phyloP scores from a whole-genome alignment of 2,113 vertebrate genomes.

The Pelmatolapia mariae region DNA sequence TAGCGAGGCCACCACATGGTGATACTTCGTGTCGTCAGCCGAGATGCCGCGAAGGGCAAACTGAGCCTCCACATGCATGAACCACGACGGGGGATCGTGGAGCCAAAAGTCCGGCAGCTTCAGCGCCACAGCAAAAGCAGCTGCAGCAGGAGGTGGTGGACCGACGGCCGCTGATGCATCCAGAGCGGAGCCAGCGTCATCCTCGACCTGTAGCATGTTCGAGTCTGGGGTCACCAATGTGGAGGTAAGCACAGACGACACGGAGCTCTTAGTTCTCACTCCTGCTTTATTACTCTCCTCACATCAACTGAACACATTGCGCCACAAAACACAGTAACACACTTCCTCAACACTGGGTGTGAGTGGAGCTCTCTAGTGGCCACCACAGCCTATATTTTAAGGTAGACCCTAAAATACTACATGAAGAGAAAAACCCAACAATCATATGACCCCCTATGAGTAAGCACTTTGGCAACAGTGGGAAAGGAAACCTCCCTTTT shows the following conservation, averaged over 20 bases:
- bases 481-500: neutral
- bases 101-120: neutral
- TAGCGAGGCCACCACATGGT: fast-evolving
- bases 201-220: neutral
- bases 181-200: fast-evolving
- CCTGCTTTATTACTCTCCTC: neutral
- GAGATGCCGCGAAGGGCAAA: neutral
- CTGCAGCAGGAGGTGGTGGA: neutral
- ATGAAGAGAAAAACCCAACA: neutral
- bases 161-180: neutral
- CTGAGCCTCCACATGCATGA: too few species aligned
- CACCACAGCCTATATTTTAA: neutral
- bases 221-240: neutral
- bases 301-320: neutral
- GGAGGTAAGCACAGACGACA: neutral
- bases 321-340: neutral
- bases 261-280: neutral
- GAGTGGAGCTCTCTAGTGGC: neutral
- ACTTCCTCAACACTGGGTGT: neutral
- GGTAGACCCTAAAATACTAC: neutral
- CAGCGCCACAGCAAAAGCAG: neutral
- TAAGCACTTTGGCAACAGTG: neutral
- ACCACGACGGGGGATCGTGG: neutral
- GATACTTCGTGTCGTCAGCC: fast-evolving
- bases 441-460: neutral